Evolutionary conservation across 2,113 vertebrate genomes (phyloP), one percentile per base, ranked within the genome.

Genomic region (Tetrax tetrax): DNA sequence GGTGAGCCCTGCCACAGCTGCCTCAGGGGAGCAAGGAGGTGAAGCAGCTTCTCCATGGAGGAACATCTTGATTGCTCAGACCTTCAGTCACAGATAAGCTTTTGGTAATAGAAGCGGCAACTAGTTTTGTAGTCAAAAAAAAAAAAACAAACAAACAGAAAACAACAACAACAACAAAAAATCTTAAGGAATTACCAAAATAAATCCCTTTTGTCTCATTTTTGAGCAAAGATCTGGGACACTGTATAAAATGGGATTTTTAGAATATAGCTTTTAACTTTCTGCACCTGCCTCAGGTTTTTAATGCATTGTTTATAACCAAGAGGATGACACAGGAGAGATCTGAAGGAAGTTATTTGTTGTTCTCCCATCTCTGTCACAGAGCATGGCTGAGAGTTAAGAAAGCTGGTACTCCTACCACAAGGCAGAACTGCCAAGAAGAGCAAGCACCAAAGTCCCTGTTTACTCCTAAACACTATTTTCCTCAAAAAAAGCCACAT

Each of bases 341-440:
- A 31, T 60, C 41, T 56, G 83, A 93, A 87, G 21, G 48, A 47
- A 86, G 21, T 29, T 78, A 29, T 74, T 33, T 78, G 37, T 48
- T 96, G 12, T 47, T 80, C 31, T 75, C 21, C 79, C 7, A 2
- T 66, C 71, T 94, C 50, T 78, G n/a, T 70, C 71, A 65, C 29
- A 35, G 54, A 50, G 29, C 12, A 25, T 15, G 54, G 68, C 64
- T 68, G 25, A 28, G 53, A 83, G 66, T 72, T 86, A 29, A 50
- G 68, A 80, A 96, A 93, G 31, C 24, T 83, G 69, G 28, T 56
- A 78, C 80, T 86, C 37, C 85, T 71, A 77, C 71, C 4, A 13
- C 23, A 24, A 7, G 29, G 60, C 35, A 85, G 8, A 91, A 35
- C 14, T 70, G 25, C 50, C 43, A 54, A 3, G 14, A 81, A 74